A percentile compares a stretch with the other conserved stretches of the same genome.
Conservation (phyloP, 2,888 invertebrate species). For the Pardosa pseudoannulata region DNA sequence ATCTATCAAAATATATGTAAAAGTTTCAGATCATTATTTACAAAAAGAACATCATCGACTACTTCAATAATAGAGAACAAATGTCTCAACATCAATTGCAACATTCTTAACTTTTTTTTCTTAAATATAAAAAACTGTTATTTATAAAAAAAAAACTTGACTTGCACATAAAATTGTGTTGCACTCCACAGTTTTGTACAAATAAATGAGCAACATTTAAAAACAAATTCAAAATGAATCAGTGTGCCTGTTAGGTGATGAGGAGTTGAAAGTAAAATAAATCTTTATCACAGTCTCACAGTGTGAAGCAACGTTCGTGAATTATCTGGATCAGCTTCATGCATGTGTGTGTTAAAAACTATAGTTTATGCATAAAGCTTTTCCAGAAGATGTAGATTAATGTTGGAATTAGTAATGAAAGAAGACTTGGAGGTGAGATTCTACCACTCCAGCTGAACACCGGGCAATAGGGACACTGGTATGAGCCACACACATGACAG, state of each 20-base stretch:
- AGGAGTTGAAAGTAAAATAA: neutral
- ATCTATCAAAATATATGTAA: neutral
- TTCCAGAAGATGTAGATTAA: neutral
- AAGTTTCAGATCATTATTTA: constrained; percentile 1
- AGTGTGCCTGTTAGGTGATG: neutral
- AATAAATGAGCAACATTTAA: neutral
- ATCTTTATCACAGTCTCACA: neutral
- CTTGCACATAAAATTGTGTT: neutral
- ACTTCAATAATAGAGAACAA: neutral
- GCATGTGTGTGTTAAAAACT: neutral
- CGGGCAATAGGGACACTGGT: constrained; percentile 94
- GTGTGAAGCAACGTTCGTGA: neutral
- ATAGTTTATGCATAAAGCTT: neutral
- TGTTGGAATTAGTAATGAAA: neutral
- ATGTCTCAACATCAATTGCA: neutral
- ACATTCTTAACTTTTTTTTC: neutral
- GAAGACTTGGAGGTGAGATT: neutral
- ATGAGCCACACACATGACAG: constrained; percentile 95
- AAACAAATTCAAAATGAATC: neutral
- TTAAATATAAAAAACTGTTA: neutral
- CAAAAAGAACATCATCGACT: neutral
- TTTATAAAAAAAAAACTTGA: neutral
- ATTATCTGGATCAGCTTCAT: neutral
- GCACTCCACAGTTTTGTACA: constrained; percentile 2
- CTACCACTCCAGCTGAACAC: constrained; percentile 73